Evolutionary conservation across 2,888 invertebrate species (phyloP).

Genomic region (Nudaria mundana): DNA sequence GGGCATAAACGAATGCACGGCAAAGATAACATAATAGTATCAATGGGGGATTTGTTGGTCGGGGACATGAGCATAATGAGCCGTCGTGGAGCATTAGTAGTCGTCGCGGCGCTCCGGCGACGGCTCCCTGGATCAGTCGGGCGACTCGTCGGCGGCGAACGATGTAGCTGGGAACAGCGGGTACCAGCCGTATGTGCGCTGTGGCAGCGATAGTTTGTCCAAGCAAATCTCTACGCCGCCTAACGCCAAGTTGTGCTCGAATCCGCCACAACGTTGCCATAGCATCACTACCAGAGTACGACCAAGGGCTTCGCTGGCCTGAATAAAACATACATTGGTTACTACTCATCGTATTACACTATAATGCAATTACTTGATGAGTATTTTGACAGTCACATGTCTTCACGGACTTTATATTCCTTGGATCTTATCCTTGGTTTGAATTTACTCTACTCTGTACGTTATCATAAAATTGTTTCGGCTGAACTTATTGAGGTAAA

Average conservation of each 20-base stretch:
- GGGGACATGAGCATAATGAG: slow-evolving; percentile 28
- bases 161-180: slow-evolving; percentile 93
- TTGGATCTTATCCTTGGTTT: no score
- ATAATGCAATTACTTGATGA: no score
- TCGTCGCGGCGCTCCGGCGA: slow-evolving; percentile 73
- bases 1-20: slow-evolving; percentile 24
- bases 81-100: slow-evolving; percentile 63
- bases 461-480: no score
- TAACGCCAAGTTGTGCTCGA: slow-evolving; percentile 89
- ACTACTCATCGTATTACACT: no score
- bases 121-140: slow-evolving; percentile 79
- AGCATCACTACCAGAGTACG: slow-evolving; percentile 94
- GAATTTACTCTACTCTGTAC: no score
- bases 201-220: slow-evolving; percentile 89
- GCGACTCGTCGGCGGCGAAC: slow-evolving; percentile 84
- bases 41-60: slow-evolving; percentile 10
- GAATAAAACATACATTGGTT: slow-evolving; percentile 3
- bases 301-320: slow-evolving; percentile 88
- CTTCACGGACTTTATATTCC: no score
- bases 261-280: slow-evolving; percentile 94
- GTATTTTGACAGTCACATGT: no score
- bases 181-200: slow-evolving; percentile 94
- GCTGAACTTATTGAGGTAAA: no score
- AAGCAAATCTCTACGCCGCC: slow-evolving; percentile 94
- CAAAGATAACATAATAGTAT: slow-evolving; percentile 24